Evolutionary conservation across 2,888 invertebrate genomes (phyloP).

Genomic region (Syrista parreyssii): DNA sequence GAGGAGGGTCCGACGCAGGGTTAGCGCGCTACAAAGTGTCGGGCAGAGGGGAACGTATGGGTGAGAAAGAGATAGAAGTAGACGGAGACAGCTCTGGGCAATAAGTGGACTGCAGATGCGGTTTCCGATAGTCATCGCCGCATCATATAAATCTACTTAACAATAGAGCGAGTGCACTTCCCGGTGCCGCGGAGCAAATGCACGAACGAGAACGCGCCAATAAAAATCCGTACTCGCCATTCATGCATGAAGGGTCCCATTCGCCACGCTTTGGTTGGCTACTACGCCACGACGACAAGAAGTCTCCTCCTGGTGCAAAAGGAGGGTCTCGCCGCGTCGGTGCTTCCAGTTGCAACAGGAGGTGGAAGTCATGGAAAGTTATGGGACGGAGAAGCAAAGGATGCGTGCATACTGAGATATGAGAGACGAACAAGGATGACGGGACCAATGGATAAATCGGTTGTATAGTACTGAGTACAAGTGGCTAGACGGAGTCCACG

Average conservation of each 20-base stretch:
- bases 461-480: neutral
- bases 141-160: conserved; percentile 49
- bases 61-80: neutral
- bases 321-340: neutral
- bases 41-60: neutral
- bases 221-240: conserved; percentile 37
- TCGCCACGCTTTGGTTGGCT: conserved; percentile 24
- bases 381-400: neutral
- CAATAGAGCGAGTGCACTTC: conserved; percentile 39
- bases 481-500: neutral
- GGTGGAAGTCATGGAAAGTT: neutral
- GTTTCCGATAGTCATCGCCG: conserved; percentile 47
- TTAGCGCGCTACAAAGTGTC: neutral
- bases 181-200: conserved; percentile 29
- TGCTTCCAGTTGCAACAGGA: neutral
- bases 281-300: neutral
- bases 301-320: neutral
- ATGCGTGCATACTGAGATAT: neutral
- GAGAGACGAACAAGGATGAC: neutral
- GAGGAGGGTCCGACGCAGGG: neutral
- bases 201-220: conserved; percentile 32
- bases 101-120: conserved; percentile 17
- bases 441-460: neutral
- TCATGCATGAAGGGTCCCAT: conserved; percentile 28
- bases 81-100: conserved; percentile 1